Evolutionary conservation across 30 jellyfish, hydroid and myxozoan genomes (phyloP), one percentile per base, ranked within the genome.

Genomic region (Hydra vulgaris): DNA sequence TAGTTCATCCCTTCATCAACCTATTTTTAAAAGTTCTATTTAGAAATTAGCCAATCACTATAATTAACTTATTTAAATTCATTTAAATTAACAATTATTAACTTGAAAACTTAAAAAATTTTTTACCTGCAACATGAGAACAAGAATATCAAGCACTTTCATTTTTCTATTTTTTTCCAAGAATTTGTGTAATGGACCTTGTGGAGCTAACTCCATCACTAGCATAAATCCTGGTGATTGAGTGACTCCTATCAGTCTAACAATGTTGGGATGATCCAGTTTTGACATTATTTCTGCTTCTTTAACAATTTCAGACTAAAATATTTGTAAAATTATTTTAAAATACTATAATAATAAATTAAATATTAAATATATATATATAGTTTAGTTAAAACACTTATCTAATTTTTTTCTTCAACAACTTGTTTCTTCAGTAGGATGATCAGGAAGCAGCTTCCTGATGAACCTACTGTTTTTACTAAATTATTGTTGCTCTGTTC

Each of bases 181-280:
- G 27, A 79, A 89, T 54, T 85, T 85, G 70, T 84, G 94, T 71
- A 89, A 72, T 8, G 96, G 96, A 22, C 96, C 96, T 83, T 84
- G 87, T 1, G 95, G 95, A 0, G 96, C 96, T n/a, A 89, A 73
- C 73, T 89, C 96, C 96, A 89, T 89, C 15, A 84, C 95, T 18
- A 89, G 69, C 96, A 89, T 89, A 88, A 89, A 83, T 66, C 79
- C 86, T 7, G 91, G 77, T 7, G 90, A 87, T 25, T 89, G 95
- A 20, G 95, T 81, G 3, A 89, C 86, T 73, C 97, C 97, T 15
- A 90, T 85, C 86, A 90, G 72, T 52, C 97, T 76, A 20, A 90
- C 97, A 73, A 90, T 90, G 72, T 90, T 90, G 53, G 97, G 97
- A 56, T 90, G 97, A 67, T 90, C 97, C 73, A 90, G 87, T 16